These are phyloP conservation scores for Aphidius gifuensis DNA, from an alignment of 1,140 invertebrate species.

Conservation along the genomic window DNA sequence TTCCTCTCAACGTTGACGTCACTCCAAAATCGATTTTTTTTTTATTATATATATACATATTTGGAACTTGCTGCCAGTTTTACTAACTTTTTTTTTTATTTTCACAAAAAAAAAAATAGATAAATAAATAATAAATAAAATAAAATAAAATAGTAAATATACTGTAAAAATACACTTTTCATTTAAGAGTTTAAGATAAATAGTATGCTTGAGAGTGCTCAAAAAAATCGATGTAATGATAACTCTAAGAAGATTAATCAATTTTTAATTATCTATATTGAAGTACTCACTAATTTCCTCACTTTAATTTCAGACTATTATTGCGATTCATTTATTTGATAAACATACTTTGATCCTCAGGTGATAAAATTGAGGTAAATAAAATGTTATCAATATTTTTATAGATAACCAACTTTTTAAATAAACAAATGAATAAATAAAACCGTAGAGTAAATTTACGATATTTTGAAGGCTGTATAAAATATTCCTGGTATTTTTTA, in stretches of 20 bases:
- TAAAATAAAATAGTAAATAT: neutral
- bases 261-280: conserved; percentile 13
- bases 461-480: too few relatives aligned
- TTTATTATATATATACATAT: too few relatives aligned
- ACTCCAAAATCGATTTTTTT: too few relatives aligned
- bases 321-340: too few relatives aligned
- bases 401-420: neutral
- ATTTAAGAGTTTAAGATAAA: conserved; percentile 7
- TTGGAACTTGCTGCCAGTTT: neutral
- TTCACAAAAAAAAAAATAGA: neutral
- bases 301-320: neutral
- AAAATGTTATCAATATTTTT: too few relatives aligned
- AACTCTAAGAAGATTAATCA: conserved; percentile 16
- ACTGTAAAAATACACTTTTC: too few relatives aligned
- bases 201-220: conserved; percentile 14
- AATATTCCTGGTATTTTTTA: neutral
- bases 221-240: conserved; percentile 9
- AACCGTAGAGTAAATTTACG: too few relatives aligned
- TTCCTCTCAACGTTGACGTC: conserved; percentile 12
- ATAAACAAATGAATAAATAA: too few relatives aligned
- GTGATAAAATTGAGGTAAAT: too few relatives aligned
- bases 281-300: neutral
- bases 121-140: conserved; percentile 8
- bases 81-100: neutral
- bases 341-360: too few relatives aligned